Conservation (phyloP, 2,113 vertebrate genomes). For the Oxyura jamaicensis region DNA sequence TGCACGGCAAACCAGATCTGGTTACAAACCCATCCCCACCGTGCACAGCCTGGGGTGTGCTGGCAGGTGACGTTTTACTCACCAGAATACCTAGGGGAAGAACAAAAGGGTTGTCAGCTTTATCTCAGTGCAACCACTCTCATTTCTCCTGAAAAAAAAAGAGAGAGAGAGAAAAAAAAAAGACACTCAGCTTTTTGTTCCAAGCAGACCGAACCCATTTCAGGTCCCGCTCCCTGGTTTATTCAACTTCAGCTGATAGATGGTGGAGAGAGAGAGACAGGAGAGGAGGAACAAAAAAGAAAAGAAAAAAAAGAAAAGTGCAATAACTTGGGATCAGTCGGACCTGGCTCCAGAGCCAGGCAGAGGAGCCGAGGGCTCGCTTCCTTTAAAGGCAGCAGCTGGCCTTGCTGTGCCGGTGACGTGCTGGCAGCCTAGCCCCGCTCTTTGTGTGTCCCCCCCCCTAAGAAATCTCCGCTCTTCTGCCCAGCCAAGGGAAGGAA, state of each 20-base stretch:
- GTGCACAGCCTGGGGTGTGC: neutral
- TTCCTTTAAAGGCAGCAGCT: slow-evolving; percentile 65
- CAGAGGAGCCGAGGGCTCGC: neutral
- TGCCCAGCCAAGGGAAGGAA: neutral
- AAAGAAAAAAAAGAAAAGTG: neutral
- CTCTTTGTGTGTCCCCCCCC: neutral
- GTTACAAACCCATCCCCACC: neutral
- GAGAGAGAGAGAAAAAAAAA: neutral
- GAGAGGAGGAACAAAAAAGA: neutral
- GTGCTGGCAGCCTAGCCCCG: neutral
- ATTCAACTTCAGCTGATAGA: neutral
- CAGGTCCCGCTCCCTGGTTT: neutral
- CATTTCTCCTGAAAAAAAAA: neutral
- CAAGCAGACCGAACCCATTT: neutral
- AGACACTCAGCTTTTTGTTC: slow-evolving; percentile 18
- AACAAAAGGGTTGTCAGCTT: slow-evolving; percentile 9
- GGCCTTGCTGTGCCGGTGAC: neutral
- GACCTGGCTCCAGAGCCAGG: neutral
- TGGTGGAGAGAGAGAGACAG: neutral
- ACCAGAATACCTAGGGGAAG: neutral
- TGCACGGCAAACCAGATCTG: neutral
- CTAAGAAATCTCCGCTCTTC: neutral
- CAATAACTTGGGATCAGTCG: neutral
- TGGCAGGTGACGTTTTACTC: slow-evolving; percentile 32
- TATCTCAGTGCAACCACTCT: neutral